phyloP scores from a whole-genome alignment of 2,888 invertebrate genomes.

The Stramonita haemastoma region DNA sequence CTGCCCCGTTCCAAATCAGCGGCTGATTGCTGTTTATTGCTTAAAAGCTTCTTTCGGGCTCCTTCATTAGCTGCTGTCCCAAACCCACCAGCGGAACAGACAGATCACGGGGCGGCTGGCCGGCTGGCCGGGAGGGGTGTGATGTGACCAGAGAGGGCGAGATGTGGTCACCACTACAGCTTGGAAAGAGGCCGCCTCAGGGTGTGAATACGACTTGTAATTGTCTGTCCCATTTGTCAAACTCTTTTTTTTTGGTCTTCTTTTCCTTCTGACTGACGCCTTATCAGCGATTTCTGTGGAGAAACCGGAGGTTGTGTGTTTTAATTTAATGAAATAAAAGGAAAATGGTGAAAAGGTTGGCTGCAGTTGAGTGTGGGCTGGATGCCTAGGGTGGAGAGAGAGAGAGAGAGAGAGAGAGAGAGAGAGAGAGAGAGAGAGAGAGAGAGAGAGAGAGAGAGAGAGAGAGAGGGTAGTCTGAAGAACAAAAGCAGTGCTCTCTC shows the following conservation, averaged over 20 bases:
- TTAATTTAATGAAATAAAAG: slow-evolving; percentile 26
- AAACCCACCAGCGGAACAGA: slow-evolving; percentile 21
- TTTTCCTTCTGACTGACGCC: background rate
- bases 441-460: too few relatives aligned
- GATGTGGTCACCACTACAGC: background rate
- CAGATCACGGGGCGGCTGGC: background rate
- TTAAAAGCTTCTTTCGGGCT: slow-evolving; percentile 39
- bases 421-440: too few relatives aligned
- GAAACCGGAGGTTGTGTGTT: slow-evolving; percentile 9
- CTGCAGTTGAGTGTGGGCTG: background rate
- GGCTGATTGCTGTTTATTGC: slow-evolving; percentile 40
- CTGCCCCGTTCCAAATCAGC: background rate
- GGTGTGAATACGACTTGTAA: slow-evolving; percentile 28
- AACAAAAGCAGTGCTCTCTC: too few relatives aligned
- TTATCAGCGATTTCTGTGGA: background rate
- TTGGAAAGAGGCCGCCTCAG: background rate
- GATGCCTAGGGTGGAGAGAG: background rate
- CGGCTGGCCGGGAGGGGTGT: background rate
- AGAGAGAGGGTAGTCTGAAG: too few relatives aligned
- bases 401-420: background rate
- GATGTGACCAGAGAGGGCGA: background rate
- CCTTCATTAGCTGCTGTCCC: slow-evolving; percentile 22
- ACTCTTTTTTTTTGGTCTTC: background rate
- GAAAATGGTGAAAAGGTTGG: background rate
- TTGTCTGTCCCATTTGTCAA: slow-evolving; percentile 30